Base-by-base conservation (phyloP, 1,140 invertebrate genomes). In the Mesaphorura yosii region DNA sequence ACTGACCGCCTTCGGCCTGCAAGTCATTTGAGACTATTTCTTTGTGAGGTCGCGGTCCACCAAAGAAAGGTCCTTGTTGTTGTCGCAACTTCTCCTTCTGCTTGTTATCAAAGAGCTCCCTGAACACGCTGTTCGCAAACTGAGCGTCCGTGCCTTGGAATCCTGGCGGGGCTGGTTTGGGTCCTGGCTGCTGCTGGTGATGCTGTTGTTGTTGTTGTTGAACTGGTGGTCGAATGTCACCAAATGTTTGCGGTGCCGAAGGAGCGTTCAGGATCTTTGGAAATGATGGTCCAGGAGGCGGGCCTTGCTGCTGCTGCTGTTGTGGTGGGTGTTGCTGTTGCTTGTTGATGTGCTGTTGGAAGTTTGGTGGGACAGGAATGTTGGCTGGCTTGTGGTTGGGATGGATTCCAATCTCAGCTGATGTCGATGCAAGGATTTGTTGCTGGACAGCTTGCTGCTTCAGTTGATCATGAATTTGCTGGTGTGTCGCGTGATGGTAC, bases 1-100 rank as follows among this genome's bases (percentile, higher is more conserved):
- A 31, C 45, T 60, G 50, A 39, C 58, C 58, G 25, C 58, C 63
- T 53, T 61, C 51, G 17, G 58, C 53, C 20, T 52, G 46, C 34
- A 64, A 41, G 40, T 59, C 57, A 55, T 60, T 61, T 25, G 38
- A 46, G n/a, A 50, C 40, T 34, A 47, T 22, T 40, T 38, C 27
- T 28, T 53, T 48, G 25, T 54, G 37, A 27, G 41, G 48, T 37
- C 37, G 34, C 27, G 23, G 6, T 48, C 44, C 34, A 14, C 27
- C 40, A n/a, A n/a, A n/a, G n/a, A n/a, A n/a, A n/a, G n/a, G n/a
- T n/a, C n/a, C n/a, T n/a, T n/a, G n/a, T 25, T 40, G 48, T 38
- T 40, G 50, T 34, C 46, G 31, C 25, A 31, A 34, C 23, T 48
- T 48, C 19, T 48, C n/a, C 46, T 31, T 27, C 29, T 48, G 25